Base-by-base conservation (phyloP, 30 jellyfish, hydroid and myxozoan genomes). In the Hydractinia echinata region DNA sequence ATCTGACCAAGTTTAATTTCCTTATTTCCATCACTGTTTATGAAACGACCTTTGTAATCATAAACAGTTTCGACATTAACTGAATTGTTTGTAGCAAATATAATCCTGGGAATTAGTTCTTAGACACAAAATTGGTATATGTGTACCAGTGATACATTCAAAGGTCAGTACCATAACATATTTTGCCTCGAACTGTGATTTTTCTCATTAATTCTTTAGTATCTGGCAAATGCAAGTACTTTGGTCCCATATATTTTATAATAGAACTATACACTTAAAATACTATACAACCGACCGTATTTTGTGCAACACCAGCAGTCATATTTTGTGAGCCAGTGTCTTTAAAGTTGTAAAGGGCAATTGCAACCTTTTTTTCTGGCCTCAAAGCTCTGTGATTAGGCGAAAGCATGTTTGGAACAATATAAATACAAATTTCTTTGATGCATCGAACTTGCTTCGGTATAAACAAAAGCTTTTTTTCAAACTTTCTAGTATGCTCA, bases 71-170 rank as follows among this genome's bases (percentile, higher is more conserved):
- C 82, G 7, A 72, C 48, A 39, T 83, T 83, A 5, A 83, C 3
- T 51, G 81, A 71, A 73, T 16, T 73, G 55, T 53, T 73, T 30
- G 2, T 30, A 30, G 44, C 44, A 30, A 30, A 30, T 0, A 18
- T 13, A 83, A 39, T 54, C 90, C 5, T 11, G 8, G 7, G 77
- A 30, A 52, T 71, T 58, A 8, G 51, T 69, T 4, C 16, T 8
- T 67, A 87, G 95, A 55, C 72, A 81, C 44, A 48, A 58, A 60
- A 51, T 54, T 61, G 54, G 18, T 30, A 86, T 68, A 61, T 79
- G 95, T 53, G 87, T 86, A 10, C 86, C 94, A 79, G 77, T 82
- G 15, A 85, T 69, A 4, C 82, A 86, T 5, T 90, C 84, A 4
- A 78, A 11, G 21, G 89, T 64, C 49, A 61, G 89, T 30, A 85